A percentile compares a stretch with the other conserved stretches of the same genome.
Evolutionary conservation across 53 echinoderm and acorn worm genomes (phyloP).

Genomic region (Echinarachnius parma): DNA sequence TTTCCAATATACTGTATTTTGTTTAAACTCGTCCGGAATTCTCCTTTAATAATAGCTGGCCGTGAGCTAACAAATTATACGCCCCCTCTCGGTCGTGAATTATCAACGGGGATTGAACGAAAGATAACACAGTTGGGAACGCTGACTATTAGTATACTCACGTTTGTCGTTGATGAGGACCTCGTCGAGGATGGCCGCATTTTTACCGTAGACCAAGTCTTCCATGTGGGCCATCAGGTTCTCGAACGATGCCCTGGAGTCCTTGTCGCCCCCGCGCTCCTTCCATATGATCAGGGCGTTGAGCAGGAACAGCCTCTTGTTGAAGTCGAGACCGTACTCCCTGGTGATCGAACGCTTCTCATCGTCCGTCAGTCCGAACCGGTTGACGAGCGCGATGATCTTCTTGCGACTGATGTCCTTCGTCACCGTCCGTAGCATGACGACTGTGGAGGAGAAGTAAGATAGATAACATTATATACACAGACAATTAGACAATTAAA

Average conservation of each 20-base stretch:
- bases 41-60: too few species aligned
- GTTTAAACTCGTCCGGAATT: too few species aligned
- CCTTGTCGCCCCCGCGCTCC: constrained; percentile 46
- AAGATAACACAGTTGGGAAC: too few species aligned
- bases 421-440: constrained; percentile 76
- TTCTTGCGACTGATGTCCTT: constrained; percentile 83
- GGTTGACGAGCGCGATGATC: constrained; percentile 59
- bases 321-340: constrained; percentile 82
- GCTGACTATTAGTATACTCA: too few species aligned
- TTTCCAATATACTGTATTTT: too few species aligned
- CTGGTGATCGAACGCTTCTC: constrained; percentile 64
- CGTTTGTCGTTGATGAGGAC: constrained; percentile 75
- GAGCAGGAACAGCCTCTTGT: constrained; percentile 81
- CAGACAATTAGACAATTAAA: too few species aligned
- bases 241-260: constrained; percentile 65
- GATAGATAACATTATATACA: too few species aligned
- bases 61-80: too few species aligned
- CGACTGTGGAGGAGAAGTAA: constrained; percentile 45
- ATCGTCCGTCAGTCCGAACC: constrained; percentile 67
- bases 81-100: too few species aligned
- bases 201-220: constrained; percentile 44
- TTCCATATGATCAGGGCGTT: constrained; percentile 75
- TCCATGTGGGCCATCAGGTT: constrained; percentile 71
- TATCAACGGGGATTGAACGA: too few species aligned
- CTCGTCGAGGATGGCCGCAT: constrained; percentile 79